A percentile compares a stretch with the other conserved stretches of the same genome.
Conservation (phyloP, 1,140 invertebrate genomes). For the Zaprionus tsacasi region DNA sequence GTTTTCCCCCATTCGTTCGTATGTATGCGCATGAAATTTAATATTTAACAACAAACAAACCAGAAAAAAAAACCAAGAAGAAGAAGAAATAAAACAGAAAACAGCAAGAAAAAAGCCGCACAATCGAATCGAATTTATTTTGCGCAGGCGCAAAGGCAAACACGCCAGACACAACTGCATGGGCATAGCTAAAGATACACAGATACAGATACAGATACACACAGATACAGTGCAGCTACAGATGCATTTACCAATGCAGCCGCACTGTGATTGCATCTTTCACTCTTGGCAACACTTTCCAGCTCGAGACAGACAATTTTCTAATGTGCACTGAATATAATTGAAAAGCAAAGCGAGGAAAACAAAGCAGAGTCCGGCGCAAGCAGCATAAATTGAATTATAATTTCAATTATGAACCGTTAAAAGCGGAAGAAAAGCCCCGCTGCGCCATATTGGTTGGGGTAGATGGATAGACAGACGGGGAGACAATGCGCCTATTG, state of each 20-base stretch:
- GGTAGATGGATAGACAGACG: not conserved
- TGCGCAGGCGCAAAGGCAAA: slow-evolving; percentile 56
- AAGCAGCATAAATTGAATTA: slow-evolving; percentile 71
- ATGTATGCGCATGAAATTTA: slow-evolving; percentile 47
- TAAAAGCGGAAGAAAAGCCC: slow-evolving; percentile 79
- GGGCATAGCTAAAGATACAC: not conserved
- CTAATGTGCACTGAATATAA: slow-evolving; percentile 70
- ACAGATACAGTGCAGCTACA: slow-evolving; percentile 27
- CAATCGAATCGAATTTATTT: slow-evolving; percentile 70
- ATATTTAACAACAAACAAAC: slow-evolving; percentile 43
- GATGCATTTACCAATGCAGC: slow-evolving; percentile 36
- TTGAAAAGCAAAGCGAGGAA: slow-evolving; percentile 76
- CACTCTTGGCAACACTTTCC: slow-evolving; percentile 50
- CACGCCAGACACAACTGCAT: slow-evolving; percentile 49
- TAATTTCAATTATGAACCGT: slow-evolving; percentile 81
- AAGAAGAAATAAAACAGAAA: not conserved
- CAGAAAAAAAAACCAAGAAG: not conserved
- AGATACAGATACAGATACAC: slow-evolving; percentile 11
- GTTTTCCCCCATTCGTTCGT: slow-evolving; percentile 25
- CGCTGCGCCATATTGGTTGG: slow-evolving; percentile 31
- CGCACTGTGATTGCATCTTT: slow-evolving; percentile 58
- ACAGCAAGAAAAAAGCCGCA: slow-evolving; percentile 22
- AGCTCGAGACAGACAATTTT: slow-evolving; percentile 49
- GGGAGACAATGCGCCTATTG: slow-evolving; percentile 67
- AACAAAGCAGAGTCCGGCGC: slow-evolving; percentile 28